These are phyloP conservation scores for Anthopleura xanthogrammica DNA, from an alignment of 92 coral and sea anemone genomes.

Conservation along the genomic window DNA sequence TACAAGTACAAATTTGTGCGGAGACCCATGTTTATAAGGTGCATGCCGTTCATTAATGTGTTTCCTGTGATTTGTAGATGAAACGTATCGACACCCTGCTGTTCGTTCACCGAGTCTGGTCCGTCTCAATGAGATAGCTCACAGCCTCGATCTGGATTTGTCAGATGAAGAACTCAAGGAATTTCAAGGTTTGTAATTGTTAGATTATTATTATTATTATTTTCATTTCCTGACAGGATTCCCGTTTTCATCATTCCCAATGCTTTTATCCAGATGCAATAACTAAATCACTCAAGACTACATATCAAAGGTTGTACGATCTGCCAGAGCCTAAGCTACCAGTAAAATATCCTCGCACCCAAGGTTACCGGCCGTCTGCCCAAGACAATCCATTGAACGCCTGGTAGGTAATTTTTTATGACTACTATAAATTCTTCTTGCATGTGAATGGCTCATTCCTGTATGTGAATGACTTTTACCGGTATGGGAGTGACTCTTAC, in stretches of 20 bases:
- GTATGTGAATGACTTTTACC: too few species aligned
- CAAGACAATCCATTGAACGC: slow-evolving; percentile 55
- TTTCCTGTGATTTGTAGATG: slow-evolving; percentile 2
- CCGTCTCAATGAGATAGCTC: slow-evolving; percentile 59
- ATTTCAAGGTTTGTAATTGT: slow-evolving; percentile 28
- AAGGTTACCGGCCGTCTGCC: slow-evolving; percentile 52
- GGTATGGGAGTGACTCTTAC: too few species aligned
- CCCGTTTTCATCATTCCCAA: background rate
- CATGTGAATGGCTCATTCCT: background rate
- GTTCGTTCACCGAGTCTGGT: slow-evolving; percentile 70
- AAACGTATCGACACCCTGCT: slow-evolving; percentile 62
- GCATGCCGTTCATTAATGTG: too few species aligned
- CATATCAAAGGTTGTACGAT: slow-evolving; percentile 43
- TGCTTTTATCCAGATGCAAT: slow-evolving; percentile 34
- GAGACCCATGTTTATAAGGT: too few species aligned
- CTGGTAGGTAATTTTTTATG: slow-evolving; percentile 36
- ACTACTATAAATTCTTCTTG: background rate
- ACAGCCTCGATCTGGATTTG: slow-evolving; percentile 51
- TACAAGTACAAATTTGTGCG: too few species aligned
- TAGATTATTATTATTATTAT: too few species aligned
- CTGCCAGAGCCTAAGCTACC: slow-evolving; percentile 67
- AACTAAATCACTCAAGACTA: slow-evolving; percentile 2
- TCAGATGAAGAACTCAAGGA: slow-evolving; percentile 52
- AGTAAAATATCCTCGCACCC: slow-evolving; percentile 66
- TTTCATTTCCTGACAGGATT: too few species aligned